Percentiles rank a stretch among this genome's conserved stretches.
These are phyloP conservation scores for Ectropis crepuscularia DNA, from an alignment of 2,888 invertebrate genomes.

Conservation along the genomic window DNA sequence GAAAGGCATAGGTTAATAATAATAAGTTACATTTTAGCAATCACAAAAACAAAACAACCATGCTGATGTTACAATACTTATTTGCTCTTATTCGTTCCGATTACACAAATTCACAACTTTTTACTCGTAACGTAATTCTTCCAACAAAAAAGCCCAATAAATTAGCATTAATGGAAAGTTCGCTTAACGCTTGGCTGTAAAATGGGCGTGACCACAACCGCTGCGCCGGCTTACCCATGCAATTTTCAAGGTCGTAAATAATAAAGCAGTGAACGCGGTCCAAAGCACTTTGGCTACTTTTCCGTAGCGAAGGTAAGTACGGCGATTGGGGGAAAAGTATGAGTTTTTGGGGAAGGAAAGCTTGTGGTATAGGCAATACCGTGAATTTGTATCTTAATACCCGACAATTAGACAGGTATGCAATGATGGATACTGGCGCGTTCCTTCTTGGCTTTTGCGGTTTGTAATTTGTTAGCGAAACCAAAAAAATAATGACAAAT, in stretches of 20 bases:
- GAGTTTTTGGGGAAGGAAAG: background rate
- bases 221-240: conserved; percentile 79
- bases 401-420: too few species aligned
- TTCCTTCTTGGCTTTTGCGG: too few species aligned
- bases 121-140: conserved; percentile 45
- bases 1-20: too few species aligned
- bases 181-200: conserved; percentile 77
- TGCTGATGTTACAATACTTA: too few species aligned
- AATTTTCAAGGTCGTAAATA: conserved; percentile 84
- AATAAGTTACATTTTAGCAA: too few species aligned
- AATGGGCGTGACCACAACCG: conserved; percentile 80
- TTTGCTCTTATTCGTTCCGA: background rate
- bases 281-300: conserved; percentile 80
- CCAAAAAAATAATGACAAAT: too few species aligned
- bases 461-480: too few species aligned
- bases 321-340: conserved; percentile 4
- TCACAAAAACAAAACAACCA: too few species aligned
- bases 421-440: too few species aligned
- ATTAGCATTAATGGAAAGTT: conserved; percentile 68
- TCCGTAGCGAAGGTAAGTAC: conserved; percentile 24
- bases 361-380: background rate
- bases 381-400: too few species aligned
- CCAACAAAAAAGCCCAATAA: conserved; percentile 68
- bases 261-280: conserved; percentile 79
- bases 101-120: conserved; percentile 1